These are phyloP conservation scores for Falco columbarius DNA, from an alignment of 2,797 vertebrate species.

Conservation along the genomic window DNA sequence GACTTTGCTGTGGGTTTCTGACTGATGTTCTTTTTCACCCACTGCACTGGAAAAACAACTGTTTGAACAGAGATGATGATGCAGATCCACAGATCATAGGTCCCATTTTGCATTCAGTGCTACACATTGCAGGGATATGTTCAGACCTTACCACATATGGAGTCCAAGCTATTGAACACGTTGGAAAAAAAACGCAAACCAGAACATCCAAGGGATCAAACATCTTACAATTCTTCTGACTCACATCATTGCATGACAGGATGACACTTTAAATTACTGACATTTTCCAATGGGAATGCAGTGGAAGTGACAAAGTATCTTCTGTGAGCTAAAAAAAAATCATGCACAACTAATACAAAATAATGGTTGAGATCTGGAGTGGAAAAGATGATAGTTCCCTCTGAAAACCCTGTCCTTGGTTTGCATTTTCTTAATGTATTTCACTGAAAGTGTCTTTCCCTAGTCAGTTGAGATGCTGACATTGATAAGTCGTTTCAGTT, in stretches of 20 bases:
- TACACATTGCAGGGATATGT: neutral
- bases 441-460: neutral
- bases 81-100: neutral
- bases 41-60: neutral
- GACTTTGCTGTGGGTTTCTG: neutral
- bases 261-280: neutral
- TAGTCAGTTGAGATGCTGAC: neutral
- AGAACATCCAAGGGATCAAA: neutral
- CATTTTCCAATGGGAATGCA: neutral
- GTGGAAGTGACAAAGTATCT: neutral
- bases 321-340: neutral
- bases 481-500: neutral
- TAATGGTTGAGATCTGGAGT: neutral
- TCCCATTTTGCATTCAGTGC: neutral
- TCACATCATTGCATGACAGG: neutral
- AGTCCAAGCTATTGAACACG: neutral
- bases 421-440: neutral
- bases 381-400: neutral
- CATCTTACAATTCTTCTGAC: neutral
- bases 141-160: neutral
- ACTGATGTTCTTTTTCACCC: neutral
- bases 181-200: accelerated
- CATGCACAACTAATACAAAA: neutral
- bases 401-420: neutral
- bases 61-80: neutral